Base-by-base conservation (phyloP, 2,797 vertebrate species). In the Takifugu ocellatus region DNA sequence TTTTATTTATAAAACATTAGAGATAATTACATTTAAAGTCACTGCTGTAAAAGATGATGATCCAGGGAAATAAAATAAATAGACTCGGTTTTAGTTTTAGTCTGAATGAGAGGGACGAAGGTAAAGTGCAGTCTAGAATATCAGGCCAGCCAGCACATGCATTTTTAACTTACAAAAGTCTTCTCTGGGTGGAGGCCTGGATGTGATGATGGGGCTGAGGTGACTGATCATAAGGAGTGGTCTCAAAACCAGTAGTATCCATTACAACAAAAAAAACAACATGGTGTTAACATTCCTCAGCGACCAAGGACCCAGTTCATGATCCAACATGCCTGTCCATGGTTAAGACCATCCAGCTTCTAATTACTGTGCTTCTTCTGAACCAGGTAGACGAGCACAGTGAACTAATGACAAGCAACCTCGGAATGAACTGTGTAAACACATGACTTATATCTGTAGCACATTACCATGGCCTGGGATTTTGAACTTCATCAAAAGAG, bases 241-340 rank as follows among this genome's bases (percentile, higher is more conserved):
- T 81, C 78, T 68, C 50, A 72, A 85, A 81, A 81, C 63, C 59
- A 76, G 66, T 71, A 63, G 61, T 72, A 79, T 75, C 71, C 76
- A 70, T 72, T 75, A 71, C 56, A 78, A 69, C 70, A 69, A 60
- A 47, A 81, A 83, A 79, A 80, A 60, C 82, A 85, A 77, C 81
- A 25, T 80, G 73, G 84, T 82, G 84, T 88, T 84, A 90, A 87
- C 87, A 90, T 90, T 90, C 88, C 82, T 89, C 62, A 58, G 74
- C 77, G 87, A 88, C 87, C 89, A 87, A 55, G 69, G 75, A 72
- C 78, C 63, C 60, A 54, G 48, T 74, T 79, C 88, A 84, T 85
- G 90, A 84, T 72, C 78, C 82, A 70, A 81, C 88, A 87, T 77
- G 89, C 84, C 85, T 83, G 64, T 66, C 77, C 72, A 60, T 44